Evolutionary conservation across 1,140 invertebrate genomes (phyloP).

Genomic region (Cecropterus lyciades): DNA sequence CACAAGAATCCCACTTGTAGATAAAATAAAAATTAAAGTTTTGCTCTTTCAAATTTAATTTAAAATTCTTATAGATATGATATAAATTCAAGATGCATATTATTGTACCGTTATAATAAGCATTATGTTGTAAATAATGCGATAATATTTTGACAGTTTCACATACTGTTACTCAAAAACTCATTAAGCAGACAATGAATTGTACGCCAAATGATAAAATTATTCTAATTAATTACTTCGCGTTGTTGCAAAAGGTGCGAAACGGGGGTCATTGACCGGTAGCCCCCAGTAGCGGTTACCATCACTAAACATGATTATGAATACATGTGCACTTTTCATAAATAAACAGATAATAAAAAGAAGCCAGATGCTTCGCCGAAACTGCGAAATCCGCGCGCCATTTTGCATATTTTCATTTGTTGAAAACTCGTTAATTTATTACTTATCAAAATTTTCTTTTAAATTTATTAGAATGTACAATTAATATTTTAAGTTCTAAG

Average conservation of each 20-base stretch:
- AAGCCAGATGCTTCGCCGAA: constrained; percentile 16
- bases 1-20: too few species aligned
- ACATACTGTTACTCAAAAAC: neutral
- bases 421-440: too few species aligned
- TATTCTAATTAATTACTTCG: neutral
- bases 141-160: neutral
- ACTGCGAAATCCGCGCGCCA: neutral
- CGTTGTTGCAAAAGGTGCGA: constrained; percentile 1
- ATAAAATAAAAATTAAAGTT: too few species aligned
- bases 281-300: neutral
- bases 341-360: constrained; percentile 21
- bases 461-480: too few species aligned
- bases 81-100: neutral
- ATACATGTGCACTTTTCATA: constrained; percentile 25
- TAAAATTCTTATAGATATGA: neutral
- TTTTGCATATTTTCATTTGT: neutral
- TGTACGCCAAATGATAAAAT: constrained; percentile 1
- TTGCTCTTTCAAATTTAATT: too few species aligned
- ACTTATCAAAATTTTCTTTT: too few species aligned
- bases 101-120: neutral
- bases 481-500: too few species aligned
- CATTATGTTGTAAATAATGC: neutral
- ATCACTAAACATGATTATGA: constrained; percentile 12
- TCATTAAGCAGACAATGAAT: neutral
- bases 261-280: neutral